Conservation (phyloP, 2,113 vertebrate genomes). For the Phocoena phocoena region DNA sequence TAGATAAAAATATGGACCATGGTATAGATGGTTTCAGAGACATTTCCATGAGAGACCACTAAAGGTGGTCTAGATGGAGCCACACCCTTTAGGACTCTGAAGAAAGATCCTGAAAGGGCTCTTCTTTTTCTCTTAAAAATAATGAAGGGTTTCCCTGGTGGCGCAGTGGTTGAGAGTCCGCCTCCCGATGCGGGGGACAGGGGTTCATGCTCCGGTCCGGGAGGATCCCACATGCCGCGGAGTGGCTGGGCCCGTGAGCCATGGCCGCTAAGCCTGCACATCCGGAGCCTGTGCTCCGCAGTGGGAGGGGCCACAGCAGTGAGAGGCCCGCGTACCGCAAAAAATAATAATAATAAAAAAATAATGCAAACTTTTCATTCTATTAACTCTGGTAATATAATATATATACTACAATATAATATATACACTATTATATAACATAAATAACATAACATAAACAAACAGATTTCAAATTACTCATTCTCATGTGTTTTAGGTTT, state of each 20-base stretch:
- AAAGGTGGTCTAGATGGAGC: not conserved
- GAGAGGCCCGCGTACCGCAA: no score
- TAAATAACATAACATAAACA: not conserved
- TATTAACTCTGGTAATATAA: not conserved
- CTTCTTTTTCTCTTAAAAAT: not conserved
- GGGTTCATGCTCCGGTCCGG: no score
- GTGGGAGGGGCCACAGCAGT: no score
- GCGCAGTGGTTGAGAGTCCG: no score
- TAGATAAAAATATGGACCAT: not conserved
- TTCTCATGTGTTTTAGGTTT: not conserved
- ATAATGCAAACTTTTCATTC: not conserved
- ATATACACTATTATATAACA: not conserved
- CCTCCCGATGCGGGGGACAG: no score
- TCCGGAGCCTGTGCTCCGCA: no score
- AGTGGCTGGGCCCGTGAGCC: no score
- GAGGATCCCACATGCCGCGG: no score
- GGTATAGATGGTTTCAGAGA: not conserved
- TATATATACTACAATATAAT: not conserved
- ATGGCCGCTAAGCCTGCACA: no score
- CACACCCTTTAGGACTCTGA: not conserved
- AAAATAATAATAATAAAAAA: not conserved
- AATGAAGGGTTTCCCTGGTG: not conserved
- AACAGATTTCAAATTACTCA: not conserved
- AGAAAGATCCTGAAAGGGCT: not conserved
- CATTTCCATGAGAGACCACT: not conserved